Base-by-base conservation (phyloP, 2,797 vertebrate genomes). In the Perodicticus potto region DNA sequence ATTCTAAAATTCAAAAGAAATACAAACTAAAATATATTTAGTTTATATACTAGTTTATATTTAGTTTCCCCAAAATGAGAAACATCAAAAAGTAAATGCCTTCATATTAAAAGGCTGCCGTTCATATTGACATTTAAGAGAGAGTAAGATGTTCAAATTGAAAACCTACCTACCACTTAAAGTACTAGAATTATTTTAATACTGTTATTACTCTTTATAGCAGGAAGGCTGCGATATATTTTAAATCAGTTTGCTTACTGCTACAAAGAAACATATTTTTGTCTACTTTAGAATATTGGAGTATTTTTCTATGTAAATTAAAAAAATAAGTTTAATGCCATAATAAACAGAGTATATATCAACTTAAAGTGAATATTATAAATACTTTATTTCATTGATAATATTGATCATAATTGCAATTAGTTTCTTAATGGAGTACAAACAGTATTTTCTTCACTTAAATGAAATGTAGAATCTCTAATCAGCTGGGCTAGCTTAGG, bases 1-100 rank as follows among this genome's bases (percentile, higher is more conserved):
- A 27, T 40, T 72, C 57, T 78, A 22, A 77, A 95, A 85, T 73
- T 93, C 43, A 96, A 89, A 92, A 82, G 14, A 81, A 43, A 88
- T 81, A 43, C 63, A 92, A 80, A 77, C 1, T 81, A 5, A 73
- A 32, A 2, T 34, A n/a, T 37, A 69, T 77, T 81, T 82, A 34
- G 1, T 27, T 73, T 29, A 16, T 72, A 82, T 16, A 14, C 49
- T 53, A 53, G 49, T 53, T 53, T 53, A 53, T 53, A 16, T 14
- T 53, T 53, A 53, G 49, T 53, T 53, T 53, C 13, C 49, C 49
- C 13, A 53, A 53, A 13, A 53, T 53, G 49, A 27, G 7, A 88
- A 67, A 77, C 10, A 89, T 76, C 37, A 73, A 78, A 82, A 69
- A 63, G 4, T 88, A 85, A 65, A 72, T 11, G 1, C n/a, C 16